These are phyloP conservation scores for Lordiphosa andalusiaca DNA, from an alignment of 2,888 invertebrate genomes.

Conservation along the genomic window DNA sequence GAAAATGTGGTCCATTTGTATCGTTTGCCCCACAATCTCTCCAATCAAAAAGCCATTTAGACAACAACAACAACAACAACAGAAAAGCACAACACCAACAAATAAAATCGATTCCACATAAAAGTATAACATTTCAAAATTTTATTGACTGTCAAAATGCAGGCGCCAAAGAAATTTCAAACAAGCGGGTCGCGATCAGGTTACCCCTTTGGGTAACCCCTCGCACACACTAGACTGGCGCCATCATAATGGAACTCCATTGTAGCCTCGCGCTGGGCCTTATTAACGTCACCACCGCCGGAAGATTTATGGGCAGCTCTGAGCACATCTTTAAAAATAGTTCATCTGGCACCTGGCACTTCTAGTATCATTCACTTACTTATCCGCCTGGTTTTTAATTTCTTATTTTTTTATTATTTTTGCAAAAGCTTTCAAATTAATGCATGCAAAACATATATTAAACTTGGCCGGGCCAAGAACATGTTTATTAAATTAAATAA, in stretches of 20 bases:
- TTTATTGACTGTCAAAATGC: constrained; percentile 76
- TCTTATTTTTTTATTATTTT: too few species aligned
- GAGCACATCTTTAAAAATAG: constrained; percentile 76
- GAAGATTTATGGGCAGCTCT: constrained; percentile 13
- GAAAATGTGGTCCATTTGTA: constrained; percentile 70
- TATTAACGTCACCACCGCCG: too few species aligned
- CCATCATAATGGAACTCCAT: constrained; percentile 10
- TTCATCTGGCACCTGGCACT: constrained; percentile 47
- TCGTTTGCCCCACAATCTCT: constrained; percentile 43
- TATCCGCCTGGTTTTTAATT: too few species aligned
- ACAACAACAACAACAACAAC: constrained; percentile 45
- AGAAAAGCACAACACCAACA: constrained; percentile 23
- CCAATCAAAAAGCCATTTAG: constrained; percentile 74
- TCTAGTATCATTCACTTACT: too few species aligned
- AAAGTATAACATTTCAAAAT: constrained; percentile 76
- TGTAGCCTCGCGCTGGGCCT: too few species aligned
- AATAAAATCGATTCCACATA: constrained; percentile 56
- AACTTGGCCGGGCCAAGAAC: constrained; percentile 32
- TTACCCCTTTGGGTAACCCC: constrained; percentile 31
- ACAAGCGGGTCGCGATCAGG: constrained; percentile 43
- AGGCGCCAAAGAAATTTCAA: constrained; percentile 46
- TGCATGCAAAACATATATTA: constrained; percentile 47
- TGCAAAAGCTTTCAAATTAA: constrained; percentile 37
- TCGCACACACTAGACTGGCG: constrained; percentile 22
- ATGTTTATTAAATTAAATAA: constrained; percentile 64